Base-by-base conservation (phyloP, 2,888 invertebrate genomes). In the Protophormia terraenovae region DNA sequence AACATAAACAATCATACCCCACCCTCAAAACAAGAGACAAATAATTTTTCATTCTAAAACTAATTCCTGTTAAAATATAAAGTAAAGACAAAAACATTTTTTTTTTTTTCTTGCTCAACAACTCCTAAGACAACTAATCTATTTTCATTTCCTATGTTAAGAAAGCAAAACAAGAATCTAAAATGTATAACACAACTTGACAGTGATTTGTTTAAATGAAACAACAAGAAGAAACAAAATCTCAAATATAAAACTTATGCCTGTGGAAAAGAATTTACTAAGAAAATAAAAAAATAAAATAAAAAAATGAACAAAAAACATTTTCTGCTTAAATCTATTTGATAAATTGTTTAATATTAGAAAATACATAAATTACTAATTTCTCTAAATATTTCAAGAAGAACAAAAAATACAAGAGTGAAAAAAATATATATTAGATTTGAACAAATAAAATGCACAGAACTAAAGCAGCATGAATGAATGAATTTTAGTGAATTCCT, bases 301-400 rank as follows among this genome's bases (percentile, higher is more conserved):
- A 14, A 67, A 19, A 1, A 1, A 19, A 3, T 8, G 10, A 22
- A 19, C 35, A 12, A 12, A 27, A 12, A 45, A 55, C 35, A 45
- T 53, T 83, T 75, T 75, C 12, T 45, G 32, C 76, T 69, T 72
- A 71, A 80, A 75, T 67, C 81, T 69, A 58, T 78, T 78, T 85
- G 81, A 81, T 78, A 81, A 84, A 84, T 84, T 81, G 84, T 77
- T 72, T 41, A 60, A 81, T 78, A 81, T 81, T 85, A 81, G 84
- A 78, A 81, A 78, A 81, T 73, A 78, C 81, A 85, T 81, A 85
- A 85, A 85, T 85, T 81, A 78, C 81, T 85, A 85, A 85, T 85
- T 85, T 81, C 73, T 58, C 45, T 67, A 77, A 82, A 82, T 82
- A 69, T 82, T 75, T 76, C 32, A 75, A 58, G 22, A 32, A 32